A percentile compares a stretch with the other conserved stretches of the same genome.
phyloP scores from a whole-genome alignment of 2,888 invertebrate genomes.

The Drosophila paramelanica region DNA sequence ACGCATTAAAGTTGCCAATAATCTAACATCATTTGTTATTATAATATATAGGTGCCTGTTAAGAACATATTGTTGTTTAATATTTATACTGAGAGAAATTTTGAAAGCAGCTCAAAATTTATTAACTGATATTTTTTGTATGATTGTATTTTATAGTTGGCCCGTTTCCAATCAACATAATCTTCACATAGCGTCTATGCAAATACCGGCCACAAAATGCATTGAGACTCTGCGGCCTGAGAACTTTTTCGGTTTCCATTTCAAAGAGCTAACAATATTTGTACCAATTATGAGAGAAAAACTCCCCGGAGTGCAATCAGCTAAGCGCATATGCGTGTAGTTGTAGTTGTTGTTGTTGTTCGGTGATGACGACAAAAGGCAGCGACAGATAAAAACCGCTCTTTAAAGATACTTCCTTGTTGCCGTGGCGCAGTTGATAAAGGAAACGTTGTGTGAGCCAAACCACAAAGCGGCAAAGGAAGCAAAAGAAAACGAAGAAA shows the following conservation, averaged over 20 bases:
- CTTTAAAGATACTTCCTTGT: slow-evolving; percentile 62
- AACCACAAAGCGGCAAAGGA: slow-evolving; percentile 49
- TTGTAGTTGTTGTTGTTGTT: slow-evolving; percentile 4
- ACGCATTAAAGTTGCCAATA: neutral
- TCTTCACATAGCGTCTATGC: slow-evolving; percentile 18
- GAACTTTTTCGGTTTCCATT: slow-evolving; percentile 42
- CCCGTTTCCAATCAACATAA: slow-evolving; percentile 16
- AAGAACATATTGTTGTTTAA: too few species aligned
- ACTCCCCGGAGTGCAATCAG: slow-evolving; percentile 73
- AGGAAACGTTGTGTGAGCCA: slow-evolving; percentile 60
- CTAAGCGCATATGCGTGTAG: slow-evolving; percentile 26
- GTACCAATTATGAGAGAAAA: slow-evolving; percentile 64
- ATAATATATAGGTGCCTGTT: too few species aligned
- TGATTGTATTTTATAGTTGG: neutral
- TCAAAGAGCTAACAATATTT: slow-evolving; percentile 53
- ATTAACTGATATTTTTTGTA: too few species aligned
- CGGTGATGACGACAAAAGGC: slow-evolving; percentile 58
- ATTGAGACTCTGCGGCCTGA: slow-evolving; percentile 32
- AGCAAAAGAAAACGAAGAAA: slow-evolving; percentile 36
- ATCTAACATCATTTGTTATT: neutral
- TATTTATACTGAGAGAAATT: too few species aligned
- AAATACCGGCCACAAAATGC: slow-evolving; percentile 11
- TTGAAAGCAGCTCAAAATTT: too few species aligned
- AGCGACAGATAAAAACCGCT: slow-evolving; percentile 57
- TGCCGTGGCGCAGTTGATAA: slow-evolving; percentile 66